A percentile compares a stretch with the other conserved stretches of the same genome.
phyloP scores from a whole-genome alignment of 1,140 invertebrate genomes.

The Eulimnadia texana region DNA sequence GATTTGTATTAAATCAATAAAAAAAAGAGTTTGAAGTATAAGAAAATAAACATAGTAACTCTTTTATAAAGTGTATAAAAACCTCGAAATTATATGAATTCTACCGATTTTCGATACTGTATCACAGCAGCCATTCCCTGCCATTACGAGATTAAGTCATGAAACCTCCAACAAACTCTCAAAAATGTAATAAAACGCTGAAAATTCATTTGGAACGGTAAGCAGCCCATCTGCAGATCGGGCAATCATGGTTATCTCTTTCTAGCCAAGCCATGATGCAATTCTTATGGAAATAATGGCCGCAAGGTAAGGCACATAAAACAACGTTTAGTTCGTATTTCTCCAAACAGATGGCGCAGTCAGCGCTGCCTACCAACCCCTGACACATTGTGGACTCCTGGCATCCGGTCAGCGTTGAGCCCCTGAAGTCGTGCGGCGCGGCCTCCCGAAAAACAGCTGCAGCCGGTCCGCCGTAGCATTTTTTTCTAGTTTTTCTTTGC shows the following conservation, averaged over 20 bases:
- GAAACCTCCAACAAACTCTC: no score
- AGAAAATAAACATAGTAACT: no score
- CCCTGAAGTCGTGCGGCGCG: not conserved
- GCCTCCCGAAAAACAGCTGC: not conserved
- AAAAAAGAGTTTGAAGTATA: no score
- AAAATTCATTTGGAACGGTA: conserved; percentile 24
- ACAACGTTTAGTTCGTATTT: conserved; percentile 27
- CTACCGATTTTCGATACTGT: no score
- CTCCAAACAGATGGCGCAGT: conserved; percentile 42
- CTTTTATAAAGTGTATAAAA: no score
- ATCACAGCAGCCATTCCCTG: no score
- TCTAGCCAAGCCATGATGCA: conserved; percentile 37
- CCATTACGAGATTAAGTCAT: no score
- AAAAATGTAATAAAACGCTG: no score
- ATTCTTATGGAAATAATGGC: conserved; percentile 36
- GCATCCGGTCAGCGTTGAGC: conserved; percentile 13
- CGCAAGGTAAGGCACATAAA: conserved; percentile 38
- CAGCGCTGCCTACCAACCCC: conserved; percentile 26
- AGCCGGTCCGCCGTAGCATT: not conserved
- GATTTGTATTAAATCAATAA: no score
- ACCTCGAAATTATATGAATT: no score
- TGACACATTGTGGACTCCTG: not conserved
- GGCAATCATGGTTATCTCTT: conserved; percentile 38
- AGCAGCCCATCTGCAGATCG: conserved; percentile 39
- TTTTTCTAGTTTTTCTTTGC: not conserved